phyloP scores from a whole-genome alignment of 1,140 invertebrate genomes.

The Oscheius sp. region DNA sequence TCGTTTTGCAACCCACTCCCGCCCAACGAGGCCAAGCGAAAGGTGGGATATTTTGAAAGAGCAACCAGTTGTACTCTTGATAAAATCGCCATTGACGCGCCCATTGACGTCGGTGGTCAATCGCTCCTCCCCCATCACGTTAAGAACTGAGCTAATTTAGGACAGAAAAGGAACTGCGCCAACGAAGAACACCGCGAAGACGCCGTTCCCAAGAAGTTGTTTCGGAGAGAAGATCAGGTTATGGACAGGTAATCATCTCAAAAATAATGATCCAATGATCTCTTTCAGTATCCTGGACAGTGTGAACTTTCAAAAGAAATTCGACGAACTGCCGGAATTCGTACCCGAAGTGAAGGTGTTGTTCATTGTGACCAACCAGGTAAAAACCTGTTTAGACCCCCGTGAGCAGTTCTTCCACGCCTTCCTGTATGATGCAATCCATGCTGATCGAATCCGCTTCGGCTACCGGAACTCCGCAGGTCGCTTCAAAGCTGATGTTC shows the following conservation, averaged over 20 bases:
- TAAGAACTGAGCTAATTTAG: not conserved
- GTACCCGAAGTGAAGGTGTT: not conserved
- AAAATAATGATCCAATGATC: no score
- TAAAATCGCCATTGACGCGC: no score
- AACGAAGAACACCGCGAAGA: not conserved
- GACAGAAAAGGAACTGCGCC: not conserved
- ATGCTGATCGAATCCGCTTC: constrained; percentile 2
- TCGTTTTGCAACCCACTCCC: not conserved
- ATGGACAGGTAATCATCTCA: no score
- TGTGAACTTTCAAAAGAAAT: constrained; percentile 9
- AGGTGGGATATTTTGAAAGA: not conserved
- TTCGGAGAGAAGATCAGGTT: not conserved
- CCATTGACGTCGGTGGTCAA: no score
- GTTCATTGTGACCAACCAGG: not conserved
- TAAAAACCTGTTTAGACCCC: not conserved
- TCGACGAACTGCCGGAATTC: constrained; percentile 4
- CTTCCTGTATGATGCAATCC: not conserved
- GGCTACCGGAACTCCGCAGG: not conserved
- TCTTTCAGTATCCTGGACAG: not conserved
- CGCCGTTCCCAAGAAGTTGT: constrained; percentile 4
- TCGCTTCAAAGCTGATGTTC: not conserved
- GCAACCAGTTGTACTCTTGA: not conserved
- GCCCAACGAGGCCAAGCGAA: not conserved
- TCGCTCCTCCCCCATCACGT: no score
- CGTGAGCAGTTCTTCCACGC: not conserved